Percentiles rank a stretch among this genome's conserved stretches.
Conservation (phyloP, 2,888 invertebrate species). For the Drosophila formosana region DNA sequence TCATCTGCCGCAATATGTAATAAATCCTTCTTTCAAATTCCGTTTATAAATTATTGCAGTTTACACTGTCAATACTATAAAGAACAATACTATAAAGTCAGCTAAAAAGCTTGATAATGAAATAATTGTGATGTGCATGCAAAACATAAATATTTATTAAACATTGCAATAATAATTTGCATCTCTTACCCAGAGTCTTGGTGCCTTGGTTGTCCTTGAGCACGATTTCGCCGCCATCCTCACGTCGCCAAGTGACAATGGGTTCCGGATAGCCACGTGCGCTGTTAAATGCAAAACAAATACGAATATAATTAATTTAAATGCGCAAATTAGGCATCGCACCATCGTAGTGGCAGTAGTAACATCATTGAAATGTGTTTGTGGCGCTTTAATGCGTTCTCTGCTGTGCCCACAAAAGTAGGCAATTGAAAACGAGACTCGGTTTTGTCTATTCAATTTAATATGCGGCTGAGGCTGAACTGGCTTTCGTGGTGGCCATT, state of each 20-base stretch:
- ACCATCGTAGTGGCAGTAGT: background rate
- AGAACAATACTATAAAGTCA: too few relatives aligned
- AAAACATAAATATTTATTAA: too few relatives aligned
- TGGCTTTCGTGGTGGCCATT: slow-evolving; percentile 35
- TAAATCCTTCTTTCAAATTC: too few relatives aligned
- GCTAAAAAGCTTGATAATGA: too few relatives aligned
- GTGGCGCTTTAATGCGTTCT: slow-evolving; percentile 4
- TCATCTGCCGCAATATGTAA: too few relatives aligned
- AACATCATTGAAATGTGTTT: background rate
- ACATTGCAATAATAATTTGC: too few relatives aligned
- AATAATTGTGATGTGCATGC: too few relatives aligned
- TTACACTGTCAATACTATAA: too few relatives aligned
- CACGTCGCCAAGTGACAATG: slow-evolving; percentile 92
- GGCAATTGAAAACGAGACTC: slow-evolving; percentile 44
- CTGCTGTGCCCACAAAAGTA: slow-evolving; percentile 31
- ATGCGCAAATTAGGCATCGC: background rate
- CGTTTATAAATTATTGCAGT: too few relatives aligned
- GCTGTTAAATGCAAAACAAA: slow-evolving; percentile 73
- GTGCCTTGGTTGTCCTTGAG: slow-evolving; percentile 89
- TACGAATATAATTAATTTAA: slow-evolving; percentile 4
- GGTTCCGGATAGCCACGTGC: slow-evolving; percentile 93
- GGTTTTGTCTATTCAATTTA: slow-evolving; percentile 67
- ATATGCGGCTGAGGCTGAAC: slow-evolving; percentile 43
- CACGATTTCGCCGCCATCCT: slow-evolving; percentile 92
- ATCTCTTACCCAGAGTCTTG: slow-evolving; percentile 87